Evolutionary conservation across 1,140 invertebrate species (phyloP).

Genomic region (Leptinotarsa texana): DNA sequence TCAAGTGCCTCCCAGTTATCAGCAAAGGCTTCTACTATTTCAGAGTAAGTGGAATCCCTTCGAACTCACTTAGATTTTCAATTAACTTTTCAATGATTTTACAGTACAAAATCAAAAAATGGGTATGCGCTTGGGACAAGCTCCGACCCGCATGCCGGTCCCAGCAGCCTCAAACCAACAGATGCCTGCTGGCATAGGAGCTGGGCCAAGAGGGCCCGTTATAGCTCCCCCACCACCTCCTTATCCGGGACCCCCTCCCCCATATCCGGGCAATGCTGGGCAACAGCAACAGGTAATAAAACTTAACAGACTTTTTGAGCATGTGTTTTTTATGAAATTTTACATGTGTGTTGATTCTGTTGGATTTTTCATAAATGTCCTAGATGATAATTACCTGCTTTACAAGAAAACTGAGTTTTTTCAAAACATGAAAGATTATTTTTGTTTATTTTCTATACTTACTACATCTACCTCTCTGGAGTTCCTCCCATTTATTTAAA

Average conservation of each 20-base stretch:
- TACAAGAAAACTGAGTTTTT: too few relatives aligned
- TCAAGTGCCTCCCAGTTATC: constrained; percentile 62
- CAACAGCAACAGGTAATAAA: constrained; percentile 35
- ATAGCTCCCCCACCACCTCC: constrained; percentile 65
- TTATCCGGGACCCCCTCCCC: constrained; percentile 66
- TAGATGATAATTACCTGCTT: too few relatives aligned
- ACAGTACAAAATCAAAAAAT: constrained; percentile 41
- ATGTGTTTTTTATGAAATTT: constrained; percentile 6
- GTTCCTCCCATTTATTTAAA: too few relatives aligned
- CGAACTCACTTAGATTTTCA: neutral
- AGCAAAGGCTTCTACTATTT: constrained; percentile 47
- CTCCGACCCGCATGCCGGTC: constrained; percentile 41
- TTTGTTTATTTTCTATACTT: too few relatives aligned
- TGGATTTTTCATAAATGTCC: neutral
- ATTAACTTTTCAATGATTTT: neutral
- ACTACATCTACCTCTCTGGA: too few relatives aligned
- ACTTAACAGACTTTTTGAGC: constrained; percentile 9
- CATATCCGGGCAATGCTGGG: constrained; percentile 66
- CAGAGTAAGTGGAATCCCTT: constrained; percentile 34
- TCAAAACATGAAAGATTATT: too few relatives aligned
- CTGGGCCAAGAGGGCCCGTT: constrained; percentile 36
- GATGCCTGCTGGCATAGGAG: constrained; percentile 48
- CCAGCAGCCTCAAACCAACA: constrained; percentile 40
- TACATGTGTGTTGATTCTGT: neutral
- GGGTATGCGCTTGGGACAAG: constrained; percentile 50